Evolutionary conservation across 1,140 invertebrate genomes (phyloP).

Genomic region (Neodiprion virginianus): DNA sequence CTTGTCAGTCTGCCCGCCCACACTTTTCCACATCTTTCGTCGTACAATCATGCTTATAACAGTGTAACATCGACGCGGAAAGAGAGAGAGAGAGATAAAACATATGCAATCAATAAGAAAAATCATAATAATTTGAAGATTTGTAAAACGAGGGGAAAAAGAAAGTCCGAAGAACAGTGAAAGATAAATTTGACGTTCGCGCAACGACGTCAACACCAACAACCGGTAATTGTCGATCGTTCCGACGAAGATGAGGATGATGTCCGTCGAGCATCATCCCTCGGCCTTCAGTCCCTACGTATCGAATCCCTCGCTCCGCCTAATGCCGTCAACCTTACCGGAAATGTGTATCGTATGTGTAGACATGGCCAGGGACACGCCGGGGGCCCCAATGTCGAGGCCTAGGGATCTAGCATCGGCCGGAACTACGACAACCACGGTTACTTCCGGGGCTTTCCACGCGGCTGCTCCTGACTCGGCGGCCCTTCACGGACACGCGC

Average conservation of each 20-base stretch:
- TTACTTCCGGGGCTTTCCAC: constrained; percentile 56
- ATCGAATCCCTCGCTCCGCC: neutral
- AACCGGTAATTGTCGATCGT: no score
- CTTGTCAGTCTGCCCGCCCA: no score
- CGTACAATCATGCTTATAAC: no score
- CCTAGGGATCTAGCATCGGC: constrained; percentile 53
- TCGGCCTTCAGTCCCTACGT: neutral
- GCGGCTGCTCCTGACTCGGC: constrained; percentile 34
- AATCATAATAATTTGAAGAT: no score
- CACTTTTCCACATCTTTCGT: no score
- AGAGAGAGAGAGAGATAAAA: no score
- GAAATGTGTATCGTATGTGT: constrained; percentile 45
- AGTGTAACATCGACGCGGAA: no score
- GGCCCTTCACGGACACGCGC: constrained; percentile 56
- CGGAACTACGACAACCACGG: constrained; percentile 43
- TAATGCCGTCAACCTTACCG: constrained; percentile 25
- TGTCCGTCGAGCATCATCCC: constrained; percentile 11
- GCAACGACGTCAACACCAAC: no score
- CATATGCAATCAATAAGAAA: no score
- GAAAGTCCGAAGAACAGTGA: no score
- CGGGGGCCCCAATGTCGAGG: constrained; percentile 63
- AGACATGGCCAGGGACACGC: constrained; percentile 68
- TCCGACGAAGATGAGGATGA: neutral
- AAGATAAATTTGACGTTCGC: no score
- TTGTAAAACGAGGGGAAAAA: no score